Conservation (phyloP, 2,113 vertebrate genomes). For the Alligator mississippiensis region DNA sequence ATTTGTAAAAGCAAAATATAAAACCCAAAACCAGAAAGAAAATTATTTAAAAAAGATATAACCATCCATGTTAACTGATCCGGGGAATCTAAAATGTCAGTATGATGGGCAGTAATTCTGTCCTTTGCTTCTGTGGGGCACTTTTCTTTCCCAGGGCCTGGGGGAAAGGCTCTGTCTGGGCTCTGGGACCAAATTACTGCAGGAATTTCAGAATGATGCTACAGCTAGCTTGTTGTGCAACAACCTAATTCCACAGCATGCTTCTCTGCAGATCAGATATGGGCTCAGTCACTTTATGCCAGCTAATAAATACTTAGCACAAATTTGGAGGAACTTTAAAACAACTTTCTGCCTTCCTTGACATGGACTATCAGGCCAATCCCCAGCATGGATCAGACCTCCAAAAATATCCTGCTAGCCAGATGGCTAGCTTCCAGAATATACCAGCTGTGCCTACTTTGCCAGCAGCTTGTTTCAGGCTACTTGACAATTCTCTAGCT, state of each 20-base stretch:
- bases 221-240: not conserved
- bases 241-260: not conserved
- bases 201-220: not conserved
- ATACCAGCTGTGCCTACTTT: not conserved
- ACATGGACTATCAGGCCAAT: not conserved
- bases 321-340: not conserved
- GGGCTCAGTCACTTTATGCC: not conserved
- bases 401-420: not conserved
- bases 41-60: not conserved
- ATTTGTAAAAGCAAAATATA: not conserved
- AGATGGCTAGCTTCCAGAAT: not conserved
- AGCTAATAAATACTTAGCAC: rapidly evolving
- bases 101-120: not conserved
- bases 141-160: not conserved
- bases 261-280: not conserved
- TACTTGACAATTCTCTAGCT: not conserved
- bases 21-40: constrained; percentile 18
- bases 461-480: not conserved
- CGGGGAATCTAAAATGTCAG: not conserved
- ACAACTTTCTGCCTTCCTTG: rapidly evolving
- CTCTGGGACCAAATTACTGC: not conserved
- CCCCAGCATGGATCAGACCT: not conserved
- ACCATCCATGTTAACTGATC: not conserved
- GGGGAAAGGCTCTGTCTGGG: rapidly evolving
- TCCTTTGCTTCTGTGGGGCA: not conserved